A percentile compares a stretch with the other conserved stretches of the same genome.
Conservation (phyloP, 2,113 vertebrate genomes). For the Periophthalmus modestus region DNA sequence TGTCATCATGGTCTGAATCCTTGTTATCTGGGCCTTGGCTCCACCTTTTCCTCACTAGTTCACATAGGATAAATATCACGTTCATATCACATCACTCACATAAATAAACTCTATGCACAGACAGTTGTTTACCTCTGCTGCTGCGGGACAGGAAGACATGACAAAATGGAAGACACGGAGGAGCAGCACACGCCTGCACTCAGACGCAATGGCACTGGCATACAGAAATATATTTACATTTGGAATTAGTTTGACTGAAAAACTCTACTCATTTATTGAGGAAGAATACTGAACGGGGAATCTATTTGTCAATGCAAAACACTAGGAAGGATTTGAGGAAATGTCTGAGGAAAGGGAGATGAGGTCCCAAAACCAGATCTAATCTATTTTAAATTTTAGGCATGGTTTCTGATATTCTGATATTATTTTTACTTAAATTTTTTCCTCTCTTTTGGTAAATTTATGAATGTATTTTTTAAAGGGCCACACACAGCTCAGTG, state of each 20-base stretch:
- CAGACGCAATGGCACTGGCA: not conserved
- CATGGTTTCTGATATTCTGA: too few relatives aligned
- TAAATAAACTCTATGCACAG: conserved; percentile 21
- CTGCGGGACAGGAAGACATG: conserved; percentile 39
- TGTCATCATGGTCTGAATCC: conserved; percentile 47
- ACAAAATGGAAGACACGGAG: conserved; percentile 34
- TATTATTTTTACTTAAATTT: too few relatives aligned
- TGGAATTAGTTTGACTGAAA: not conserved
- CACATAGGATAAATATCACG: not conserved
- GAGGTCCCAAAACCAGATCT: too few relatives aligned
- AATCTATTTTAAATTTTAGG: too few relatives aligned
- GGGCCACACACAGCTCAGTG: too few relatives aligned
- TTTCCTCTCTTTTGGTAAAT: too few relatives aligned
- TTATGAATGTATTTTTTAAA: too few relatives aligned
- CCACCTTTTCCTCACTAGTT: conserved; percentile 12
- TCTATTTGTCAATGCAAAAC: too few relatives aligned
- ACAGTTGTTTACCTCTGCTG: conserved; percentile 41
- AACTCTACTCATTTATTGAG: not conserved
- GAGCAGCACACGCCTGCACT: conserved; percentile 21
- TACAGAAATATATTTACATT: not conserved
- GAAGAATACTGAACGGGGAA: too few relatives aligned
- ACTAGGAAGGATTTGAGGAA: too few relatives aligned
- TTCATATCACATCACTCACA: not conserved
- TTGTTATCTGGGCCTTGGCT: conserved; percentile 38
- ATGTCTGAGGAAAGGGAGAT: too few relatives aligned